Evolutionary conservation across 2,888 invertebrate species (phyloP).

Genomic region (Cenopis cana): DNA sequence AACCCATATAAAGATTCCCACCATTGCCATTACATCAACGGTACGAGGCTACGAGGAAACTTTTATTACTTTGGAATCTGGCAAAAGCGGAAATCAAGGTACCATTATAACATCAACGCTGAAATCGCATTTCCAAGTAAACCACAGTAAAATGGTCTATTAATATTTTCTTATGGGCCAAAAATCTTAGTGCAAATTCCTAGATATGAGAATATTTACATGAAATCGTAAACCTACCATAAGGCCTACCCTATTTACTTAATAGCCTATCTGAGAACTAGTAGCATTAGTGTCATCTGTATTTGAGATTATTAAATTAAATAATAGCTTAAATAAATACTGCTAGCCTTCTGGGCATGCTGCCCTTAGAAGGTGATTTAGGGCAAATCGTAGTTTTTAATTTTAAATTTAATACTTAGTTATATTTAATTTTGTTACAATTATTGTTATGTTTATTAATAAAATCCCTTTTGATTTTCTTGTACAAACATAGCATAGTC

Average conservation of each 20-base stretch:
- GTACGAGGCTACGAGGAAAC: constrained; percentile 38
- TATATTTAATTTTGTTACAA: too few species aligned
- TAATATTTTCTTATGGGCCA: constrained; percentile 19
- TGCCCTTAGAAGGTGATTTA: too few species aligned
- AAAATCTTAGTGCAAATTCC: background rate
- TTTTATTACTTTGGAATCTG: constrained; percentile 39
- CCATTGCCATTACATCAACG: constrained; percentile 40
- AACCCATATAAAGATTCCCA: constrained; percentile 42
- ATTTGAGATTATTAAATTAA: too few species aligned
- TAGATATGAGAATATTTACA: background rate
- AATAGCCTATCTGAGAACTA: background rate
- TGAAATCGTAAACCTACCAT: background rate
- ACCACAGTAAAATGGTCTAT: constrained; percentile 8
- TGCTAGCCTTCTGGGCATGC: too few species aligned
- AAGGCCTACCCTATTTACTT: too few species aligned
- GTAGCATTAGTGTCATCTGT: too few species aligned
- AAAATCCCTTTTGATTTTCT: too few species aligned
- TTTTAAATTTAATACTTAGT: too few species aligned
- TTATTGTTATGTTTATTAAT: too few species aligned
- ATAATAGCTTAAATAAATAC: background rate
- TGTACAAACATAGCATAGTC: too few species aligned
- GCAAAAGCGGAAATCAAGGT: constrained; percentile 28
- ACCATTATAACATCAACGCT: constrained; percentile 15
- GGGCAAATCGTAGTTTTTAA: too few species aligned
- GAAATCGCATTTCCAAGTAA: constrained; percentile 14